Evolutionary conservation across 2,113 vertebrate genomes (phyloP).

Genomic region (Vicugna pacos): DNA sequence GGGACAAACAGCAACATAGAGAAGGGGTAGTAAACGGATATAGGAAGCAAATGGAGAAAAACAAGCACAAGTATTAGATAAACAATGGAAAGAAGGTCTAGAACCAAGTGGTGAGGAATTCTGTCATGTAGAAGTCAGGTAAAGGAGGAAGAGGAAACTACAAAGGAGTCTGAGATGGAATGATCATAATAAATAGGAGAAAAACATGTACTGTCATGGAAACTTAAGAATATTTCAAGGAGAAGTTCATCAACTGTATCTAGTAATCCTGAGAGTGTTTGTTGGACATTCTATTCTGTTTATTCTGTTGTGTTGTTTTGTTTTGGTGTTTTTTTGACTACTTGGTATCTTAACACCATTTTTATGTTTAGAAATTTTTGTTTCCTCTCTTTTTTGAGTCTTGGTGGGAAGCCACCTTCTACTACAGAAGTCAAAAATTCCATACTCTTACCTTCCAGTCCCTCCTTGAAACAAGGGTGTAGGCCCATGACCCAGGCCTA

Average conservation of each 20-base stretch:
- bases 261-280: neutral
- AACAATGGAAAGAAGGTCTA: neutral
- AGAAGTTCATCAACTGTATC: neutral
- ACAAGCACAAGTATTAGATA: neutral
- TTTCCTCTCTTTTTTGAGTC: neutral
- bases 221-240: neutral
- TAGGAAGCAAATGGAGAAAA: neutral
- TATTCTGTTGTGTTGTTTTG: neutral
- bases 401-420: neutral
- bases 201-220: neutral
- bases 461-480: neutral
- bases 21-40: neutral
- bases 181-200: neutral
- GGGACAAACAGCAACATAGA: neutral
- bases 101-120: neutral
- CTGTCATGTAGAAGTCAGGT: neutral
- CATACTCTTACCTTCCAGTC: neutral
- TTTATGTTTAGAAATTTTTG: constrained; percentile 14
- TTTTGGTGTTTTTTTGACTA: neutral
- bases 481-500: neutral
- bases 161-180: neutral
- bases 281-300: neutral
- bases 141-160: neutral
- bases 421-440: neutral
- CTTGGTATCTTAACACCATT: neutral